phyloP scores from a whole-genome alignment of 2,113 vertebrate species.

The Butastur rufipennis region DNA sequence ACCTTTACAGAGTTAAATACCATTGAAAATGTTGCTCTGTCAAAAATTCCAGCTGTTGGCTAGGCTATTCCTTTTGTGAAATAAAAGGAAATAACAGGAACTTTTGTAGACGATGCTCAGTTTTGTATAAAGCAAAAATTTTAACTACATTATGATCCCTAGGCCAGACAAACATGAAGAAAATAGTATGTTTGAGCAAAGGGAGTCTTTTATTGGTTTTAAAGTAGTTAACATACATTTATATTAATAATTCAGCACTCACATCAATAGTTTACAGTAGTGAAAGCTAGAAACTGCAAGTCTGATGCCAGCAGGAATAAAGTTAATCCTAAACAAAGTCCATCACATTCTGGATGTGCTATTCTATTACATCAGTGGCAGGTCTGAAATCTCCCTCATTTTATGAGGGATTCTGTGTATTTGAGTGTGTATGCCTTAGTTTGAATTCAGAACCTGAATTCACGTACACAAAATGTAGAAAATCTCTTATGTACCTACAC shows the following conservation, averaged over 20 bases:
- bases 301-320: neutral
- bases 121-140: neutral
- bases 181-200: neutral
- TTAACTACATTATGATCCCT: neutral
- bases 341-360: neutral
- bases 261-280: neutral
- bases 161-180: neutral
- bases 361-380: neutral
- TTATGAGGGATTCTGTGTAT: neutral
- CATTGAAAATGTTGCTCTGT: neutral
- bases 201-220: neutral
- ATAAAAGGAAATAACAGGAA: neutral
- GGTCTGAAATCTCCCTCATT: neutral
- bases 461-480: neutral
- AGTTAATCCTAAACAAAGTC: neutral
- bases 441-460: neutral
- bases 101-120: neutral
- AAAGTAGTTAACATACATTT: neutral
- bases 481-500: neutral
- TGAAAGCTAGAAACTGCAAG: neutral
- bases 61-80: neutral
- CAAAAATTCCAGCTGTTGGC: neutral
- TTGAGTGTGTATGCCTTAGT: neutral
- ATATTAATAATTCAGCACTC: neutral
- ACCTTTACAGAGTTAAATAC: neutral